Percentiles rank a stretch among this genome's conserved stretches.
phyloP scores from a whole-genome alignment of 1,140 invertebrate species.

The Drosophila aff. region DNA sequence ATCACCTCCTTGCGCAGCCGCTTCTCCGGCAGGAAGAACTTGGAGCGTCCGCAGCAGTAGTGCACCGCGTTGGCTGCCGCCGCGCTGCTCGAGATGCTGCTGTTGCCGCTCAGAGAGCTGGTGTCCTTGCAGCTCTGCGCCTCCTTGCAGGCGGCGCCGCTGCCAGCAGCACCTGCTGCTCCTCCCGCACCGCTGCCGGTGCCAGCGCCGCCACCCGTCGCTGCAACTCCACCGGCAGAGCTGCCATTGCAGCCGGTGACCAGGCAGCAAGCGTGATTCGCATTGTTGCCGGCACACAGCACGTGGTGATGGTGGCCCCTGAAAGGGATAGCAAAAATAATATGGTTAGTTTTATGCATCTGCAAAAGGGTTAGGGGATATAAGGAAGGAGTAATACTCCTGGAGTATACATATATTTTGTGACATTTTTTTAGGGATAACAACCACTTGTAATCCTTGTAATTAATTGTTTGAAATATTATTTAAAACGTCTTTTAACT shows the following conservation, averaged over 20 bases:
- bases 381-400: neutral
- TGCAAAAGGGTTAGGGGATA: neutral
- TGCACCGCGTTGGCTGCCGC: constrained; percentile 66
- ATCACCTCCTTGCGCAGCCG: constrained; percentile 90
- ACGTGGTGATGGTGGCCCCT: constrained; percentile 78
- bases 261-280: constrained; percentile 76
- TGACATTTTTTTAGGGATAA: neutral
- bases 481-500: no score
- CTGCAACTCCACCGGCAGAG: constrained; percentile 27
- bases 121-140: constrained; percentile 62
- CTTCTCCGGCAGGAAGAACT: constrained; percentile 88
- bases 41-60: constrained; percentile 84
- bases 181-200: constrained; percentile 19
- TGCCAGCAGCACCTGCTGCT: constrained; percentile 14
- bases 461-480: no score
- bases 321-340: neutral
- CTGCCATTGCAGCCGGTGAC: constrained; percentile 73
- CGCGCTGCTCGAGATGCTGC: constrained; percentile 59
- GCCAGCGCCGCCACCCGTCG: constrained; percentile 23
- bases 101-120: constrained; percentile 69
- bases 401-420: neutral
- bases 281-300: constrained; percentile 75
- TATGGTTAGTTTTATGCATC: neutral
- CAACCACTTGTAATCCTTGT: no score
- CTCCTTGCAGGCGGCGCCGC: constrained; percentile 50